These are phyloP conservation scores for Mormyrus hasselquistii DNA, from an alignment of 2,797 vertebrate species.

Conservation along the genomic window DNA sequence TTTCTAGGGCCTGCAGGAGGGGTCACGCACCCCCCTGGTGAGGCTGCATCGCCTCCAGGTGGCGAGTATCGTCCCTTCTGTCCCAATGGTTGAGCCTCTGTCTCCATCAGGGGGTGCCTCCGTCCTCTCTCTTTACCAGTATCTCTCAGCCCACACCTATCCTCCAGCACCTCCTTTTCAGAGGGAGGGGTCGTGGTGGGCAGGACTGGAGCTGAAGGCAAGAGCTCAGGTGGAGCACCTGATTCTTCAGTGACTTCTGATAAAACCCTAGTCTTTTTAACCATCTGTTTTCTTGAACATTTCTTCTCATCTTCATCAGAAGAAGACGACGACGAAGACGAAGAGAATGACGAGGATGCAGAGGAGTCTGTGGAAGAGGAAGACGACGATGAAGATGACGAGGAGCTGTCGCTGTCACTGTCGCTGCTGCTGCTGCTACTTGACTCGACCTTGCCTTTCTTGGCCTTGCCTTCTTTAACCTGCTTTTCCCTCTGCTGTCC, in stretches of 20 bases:
- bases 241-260: neutral
- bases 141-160: neutral
- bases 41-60: slow-evolving; percentile 17
- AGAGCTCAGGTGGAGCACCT: neutral
- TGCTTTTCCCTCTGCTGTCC: slow-evolving; percentile 20
- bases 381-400: slow-evolving; percentile 52
- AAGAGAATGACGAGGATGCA: slow-evolving; percentile 36
- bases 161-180: neutral
- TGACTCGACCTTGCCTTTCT: slow-evolving; percentile 18
- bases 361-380: slow-evolving; percentile 47
- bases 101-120: neutral
- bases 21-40: slow-evolving; percentile 12
- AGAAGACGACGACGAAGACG: slow-evolving; percentile 49
- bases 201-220: neutral
- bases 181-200: slow-evolving; percentile 2
- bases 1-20: neutral
- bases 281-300: neutral
- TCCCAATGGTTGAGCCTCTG: neutral
- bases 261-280: slow-evolving; percentile 25
- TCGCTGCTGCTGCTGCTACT: slow-evolving; percentile 19
- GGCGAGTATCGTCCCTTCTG: slow-evolving; percentile 30
- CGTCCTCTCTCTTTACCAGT: neutral
- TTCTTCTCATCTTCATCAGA: slow-evolving; percentile 40
- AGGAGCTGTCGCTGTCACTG: slow-evolving; percentile 50
- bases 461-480: slow-evolving; percentile 29